These are phyloP conservation scores for Agonopterix heracliana DNA, from an alignment of 2,888 invertebrate species.

Conservation along the genomic window DNA sequence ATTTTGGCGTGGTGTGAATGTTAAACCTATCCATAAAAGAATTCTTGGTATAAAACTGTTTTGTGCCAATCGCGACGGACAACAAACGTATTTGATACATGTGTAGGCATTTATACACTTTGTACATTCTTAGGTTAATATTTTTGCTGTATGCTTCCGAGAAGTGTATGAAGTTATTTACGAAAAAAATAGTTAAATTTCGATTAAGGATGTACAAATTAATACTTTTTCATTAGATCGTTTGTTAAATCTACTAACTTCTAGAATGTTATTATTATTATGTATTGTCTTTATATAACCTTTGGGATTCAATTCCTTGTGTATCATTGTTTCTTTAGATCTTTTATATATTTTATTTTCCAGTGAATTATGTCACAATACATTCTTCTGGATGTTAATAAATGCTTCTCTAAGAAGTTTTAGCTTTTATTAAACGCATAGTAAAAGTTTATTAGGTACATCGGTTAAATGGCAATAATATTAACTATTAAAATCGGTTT, in stretches of 20 bases:
- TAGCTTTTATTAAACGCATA: neutral
- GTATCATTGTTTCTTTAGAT: neutral
- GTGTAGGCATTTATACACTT: constrained; percentile 37
- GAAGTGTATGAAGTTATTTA: constrained; percentile 50
- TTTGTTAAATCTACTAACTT: constrained; percentile 18
- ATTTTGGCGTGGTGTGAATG: too few relatives aligned
- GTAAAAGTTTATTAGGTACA: constrained; percentile 1
- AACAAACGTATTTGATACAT: constrained; percentile 16
- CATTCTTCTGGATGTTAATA: constrained; percentile 6
- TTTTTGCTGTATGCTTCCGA: constrained; percentile 42
- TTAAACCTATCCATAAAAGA: too few relatives aligned
- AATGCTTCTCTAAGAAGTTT: constrained; percentile 6
- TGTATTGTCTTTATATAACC: neutral
- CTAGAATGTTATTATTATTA: constrained; percentile 11
- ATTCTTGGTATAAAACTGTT: too few relatives aligned
- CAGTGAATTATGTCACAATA: constrained; percentile 6
- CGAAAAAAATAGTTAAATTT: constrained; percentile 21
- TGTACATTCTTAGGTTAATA: constrained; percentile 19
- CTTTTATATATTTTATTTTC: constrained; percentile 6
- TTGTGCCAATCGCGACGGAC: constrained; percentile 9
- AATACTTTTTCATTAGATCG: constrained; percentile 20
- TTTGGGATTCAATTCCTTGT: constrained; percentile 4
- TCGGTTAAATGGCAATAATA: too few relatives aligned
- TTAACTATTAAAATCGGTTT: too few relatives aligned
- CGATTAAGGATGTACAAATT: constrained; percentile 43